These are phyloP conservation scores for Aplodontia rufa DNA, from an alignment of 2,113 vertebrate genomes.

Conservation along the genomic window DNA sequence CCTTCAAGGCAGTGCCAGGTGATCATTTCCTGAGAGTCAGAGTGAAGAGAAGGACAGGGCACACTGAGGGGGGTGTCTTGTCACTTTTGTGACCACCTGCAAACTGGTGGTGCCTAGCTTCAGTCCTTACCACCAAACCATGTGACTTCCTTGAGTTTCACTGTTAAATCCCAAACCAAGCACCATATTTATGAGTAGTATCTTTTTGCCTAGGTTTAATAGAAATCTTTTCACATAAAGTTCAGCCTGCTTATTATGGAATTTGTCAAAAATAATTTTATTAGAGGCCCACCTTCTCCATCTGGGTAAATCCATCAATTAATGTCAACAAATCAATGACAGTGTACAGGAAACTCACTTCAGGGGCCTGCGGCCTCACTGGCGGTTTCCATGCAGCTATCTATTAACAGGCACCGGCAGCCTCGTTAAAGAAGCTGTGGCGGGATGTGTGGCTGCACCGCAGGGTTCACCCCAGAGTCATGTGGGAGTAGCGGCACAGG, in stretches of 20 bases:
- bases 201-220: neutral
- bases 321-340: neutral
- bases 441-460: too few relatives aligned
- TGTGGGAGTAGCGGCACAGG: too few relatives aligned
- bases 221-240: neutral
- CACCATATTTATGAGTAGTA: accelerated
- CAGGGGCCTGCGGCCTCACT: neutral
- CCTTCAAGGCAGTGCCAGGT: too few relatives aligned
- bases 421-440: too few relatives aligned
- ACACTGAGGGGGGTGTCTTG: neutral
- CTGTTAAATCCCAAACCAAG: too few relatives aligned
- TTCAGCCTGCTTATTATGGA: neutral
- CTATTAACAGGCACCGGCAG: neutral
- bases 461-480: too few relatives aligned
- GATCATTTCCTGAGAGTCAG: neutral
- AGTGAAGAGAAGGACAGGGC: accelerated
- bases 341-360: neutral
- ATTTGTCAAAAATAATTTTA: neutral
- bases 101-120: neutral
- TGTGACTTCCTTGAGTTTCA: accelerated
- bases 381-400: neutral
- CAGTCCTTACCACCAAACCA: accelerated
- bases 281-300: neutral
- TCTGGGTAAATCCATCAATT: neutral
- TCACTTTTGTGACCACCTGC: too few relatives aligned